A percentile compares a stretch with the other conserved stretches of the same genome.
These are phyloP conservation scores for Hassar affinis DNA, from an alignment of 2,113 vertebrate genomes.

Conservation along the genomic window DNA sequence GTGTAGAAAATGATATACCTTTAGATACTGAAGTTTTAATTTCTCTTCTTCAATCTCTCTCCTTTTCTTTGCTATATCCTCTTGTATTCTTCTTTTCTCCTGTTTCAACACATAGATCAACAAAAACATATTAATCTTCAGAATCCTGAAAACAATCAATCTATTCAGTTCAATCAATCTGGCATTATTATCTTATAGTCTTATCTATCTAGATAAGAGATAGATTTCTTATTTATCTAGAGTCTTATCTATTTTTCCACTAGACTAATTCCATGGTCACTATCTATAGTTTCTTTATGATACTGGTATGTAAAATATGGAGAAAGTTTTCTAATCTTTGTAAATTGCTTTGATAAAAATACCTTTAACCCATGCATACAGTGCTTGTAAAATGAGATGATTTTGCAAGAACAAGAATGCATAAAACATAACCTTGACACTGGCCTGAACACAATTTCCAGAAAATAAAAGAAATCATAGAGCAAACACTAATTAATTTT, in stretches of 20 bases:
- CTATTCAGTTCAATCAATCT: no score
- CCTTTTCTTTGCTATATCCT: constrained; percentile 89
- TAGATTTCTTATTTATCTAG: no score
- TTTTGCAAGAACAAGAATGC: background rate
- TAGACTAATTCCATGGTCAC: background rate
- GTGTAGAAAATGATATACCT: constrained; percentile 68
- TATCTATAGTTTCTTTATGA: background rate
- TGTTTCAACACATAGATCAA: constrained; percentile 56
- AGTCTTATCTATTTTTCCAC: background rate
- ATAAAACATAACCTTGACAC: background rate
- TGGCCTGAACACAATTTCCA: background rate
- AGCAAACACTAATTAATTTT: background rate
- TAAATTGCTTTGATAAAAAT: background rate
- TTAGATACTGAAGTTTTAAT: constrained; percentile 90
- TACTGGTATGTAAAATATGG: background rate
- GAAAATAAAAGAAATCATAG: background rate
- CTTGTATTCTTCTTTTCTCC: constrained; percentile 94
- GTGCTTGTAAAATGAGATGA: background rate
- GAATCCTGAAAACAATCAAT: background rate
- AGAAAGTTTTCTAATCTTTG: background rate
- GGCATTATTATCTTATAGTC: no score
- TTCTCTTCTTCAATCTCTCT: constrained; percentile 91
- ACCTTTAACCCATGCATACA: background rate
- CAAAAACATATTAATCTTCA: background rate
- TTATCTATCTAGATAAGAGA: no score